Percentiles rank a stretch among this genome's conserved stretches.
Conservation (phyloP, 2,797 vertebrate genomes). For the Sarcoramphus papa region DNA sequence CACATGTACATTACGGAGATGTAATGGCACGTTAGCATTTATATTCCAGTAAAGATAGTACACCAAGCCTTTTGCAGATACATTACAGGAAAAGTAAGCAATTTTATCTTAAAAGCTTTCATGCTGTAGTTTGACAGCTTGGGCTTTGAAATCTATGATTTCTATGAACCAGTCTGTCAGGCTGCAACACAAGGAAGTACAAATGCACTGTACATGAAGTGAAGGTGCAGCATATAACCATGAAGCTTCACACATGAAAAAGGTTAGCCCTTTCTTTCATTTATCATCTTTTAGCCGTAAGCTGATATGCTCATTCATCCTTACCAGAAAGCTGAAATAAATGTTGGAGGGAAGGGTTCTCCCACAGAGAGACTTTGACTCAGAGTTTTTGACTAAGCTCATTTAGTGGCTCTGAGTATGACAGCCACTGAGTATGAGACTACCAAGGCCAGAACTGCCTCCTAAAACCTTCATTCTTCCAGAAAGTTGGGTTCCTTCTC, state of each 20-base stretch:
- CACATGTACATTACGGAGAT: not conserved
- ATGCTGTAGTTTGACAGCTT: not conserved
- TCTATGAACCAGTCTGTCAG: not conserved
- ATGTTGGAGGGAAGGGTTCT: accelerated
- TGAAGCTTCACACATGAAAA: not conserved
- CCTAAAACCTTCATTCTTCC: not conserved
- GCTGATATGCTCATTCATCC: not conserved
- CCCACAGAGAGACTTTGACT: not conserved
- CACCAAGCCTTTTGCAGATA: not conserved
- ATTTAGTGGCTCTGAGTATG: not conserved
- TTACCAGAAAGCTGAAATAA: not conserved
- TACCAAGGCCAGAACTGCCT: not conserved
- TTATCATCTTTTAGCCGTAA: not conserved
- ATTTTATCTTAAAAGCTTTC: not conserved
- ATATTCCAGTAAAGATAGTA: not conserved
- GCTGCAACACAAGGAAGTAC: not conserved
- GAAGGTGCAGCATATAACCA: not conserved
- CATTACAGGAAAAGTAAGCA: not conserved
- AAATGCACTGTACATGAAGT: not conserved
- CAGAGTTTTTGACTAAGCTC: not conserved
- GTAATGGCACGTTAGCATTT: not conserved
- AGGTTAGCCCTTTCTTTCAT: not conserved
- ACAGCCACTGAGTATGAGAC: not conserved
- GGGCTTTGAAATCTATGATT: not conserved
- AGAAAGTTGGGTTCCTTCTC: not conserved